These are phyloP conservation scores for Drosophila maculinotata DNA, from an alignment of 2,888 invertebrate genomes.

Conservation along the genomic window DNA sequence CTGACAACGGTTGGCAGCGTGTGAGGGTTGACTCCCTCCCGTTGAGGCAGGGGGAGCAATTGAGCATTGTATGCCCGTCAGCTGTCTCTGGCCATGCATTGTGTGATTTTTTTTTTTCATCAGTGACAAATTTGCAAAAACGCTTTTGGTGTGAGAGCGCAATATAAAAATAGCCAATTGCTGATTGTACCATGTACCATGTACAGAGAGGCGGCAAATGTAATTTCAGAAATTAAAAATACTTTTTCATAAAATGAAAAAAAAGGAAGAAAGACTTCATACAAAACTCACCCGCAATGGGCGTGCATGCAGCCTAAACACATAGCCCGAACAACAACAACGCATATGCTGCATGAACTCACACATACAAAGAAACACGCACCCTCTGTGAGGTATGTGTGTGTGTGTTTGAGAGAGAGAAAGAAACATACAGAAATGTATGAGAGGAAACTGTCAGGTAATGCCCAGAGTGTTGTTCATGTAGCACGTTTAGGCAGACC, in stretches of 20 bases:
- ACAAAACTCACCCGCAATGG: neutral
- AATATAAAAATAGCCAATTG: slow-evolving; percentile 32
- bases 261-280: neutral
- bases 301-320: neutral
- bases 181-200: too few relatives aligned
- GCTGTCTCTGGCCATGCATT: slow-evolving; percentile 35
- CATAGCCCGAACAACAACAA: neutral
- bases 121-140: slow-evolving; percentile 27
- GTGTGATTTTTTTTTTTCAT: slow-evolving; percentile 13
- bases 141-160: slow-evolving; percentile 17
- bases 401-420: slow-evolving; percentile 3
- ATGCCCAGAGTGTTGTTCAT: slow-evolving; percentile 37
- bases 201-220: slow-evolving; percentile 2
- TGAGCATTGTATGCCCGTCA: slow-evolving; percentile 43
- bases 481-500: slow-evolving; percentile 51
- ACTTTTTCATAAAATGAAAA: neutral
- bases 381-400: slow-evolving; percentile 25
- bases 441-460: slow-evolving; percentile 28
- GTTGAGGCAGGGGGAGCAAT: slow-evolving; percentile 17
- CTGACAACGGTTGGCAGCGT: slow-evolving; percentile 26
- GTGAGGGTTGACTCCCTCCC: slow-evolving; percentile 32
- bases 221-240: slow-evolving; percentile 3
- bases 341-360: neutral
- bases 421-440: slow-evolving; percentile 1
- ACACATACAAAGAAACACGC: slow-evolving; percentile 15